phyloP scores from a whole-genome alignment of 1,140 invertebrate genomes.

The Meteorus sp. region DNA sequence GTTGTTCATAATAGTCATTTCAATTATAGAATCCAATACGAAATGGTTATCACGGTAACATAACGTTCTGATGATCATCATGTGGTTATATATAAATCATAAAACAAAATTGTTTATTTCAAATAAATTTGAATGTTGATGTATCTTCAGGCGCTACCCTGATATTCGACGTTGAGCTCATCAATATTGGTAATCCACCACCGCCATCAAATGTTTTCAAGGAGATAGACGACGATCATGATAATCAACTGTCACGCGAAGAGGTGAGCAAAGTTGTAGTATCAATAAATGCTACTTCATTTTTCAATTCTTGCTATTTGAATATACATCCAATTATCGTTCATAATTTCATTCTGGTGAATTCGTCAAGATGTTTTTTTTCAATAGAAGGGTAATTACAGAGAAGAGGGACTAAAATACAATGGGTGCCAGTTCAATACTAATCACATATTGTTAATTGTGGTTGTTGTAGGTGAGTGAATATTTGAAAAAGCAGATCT shows the following conservation, averaged over 20 bases:
- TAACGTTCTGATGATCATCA: no score
- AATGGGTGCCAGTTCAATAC: background rate
- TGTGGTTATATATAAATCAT: no score
- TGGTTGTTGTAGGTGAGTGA: constrained; percentile 74
- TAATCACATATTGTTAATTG: background rate
- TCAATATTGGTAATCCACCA: constrained; percentile 86
- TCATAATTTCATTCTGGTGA: background rate
- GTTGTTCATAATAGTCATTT: no score
- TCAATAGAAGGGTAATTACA: background rate
- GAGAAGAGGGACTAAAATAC: background rate
- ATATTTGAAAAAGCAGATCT: constrained; percentile 89
- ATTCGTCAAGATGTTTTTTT: background rate
- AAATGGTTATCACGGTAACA: no score
- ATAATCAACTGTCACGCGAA: constrained; percentile 89
- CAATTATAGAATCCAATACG: no score
- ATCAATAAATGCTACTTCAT: constrained; percentile 53
- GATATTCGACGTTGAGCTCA: constrained; percentile 88
- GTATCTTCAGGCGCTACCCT: constrained; percentile 75
- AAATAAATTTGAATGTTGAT: constrained; percentile 8
- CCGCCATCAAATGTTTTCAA: constrained; percentile 93
- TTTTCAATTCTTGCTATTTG: constrained; percentile 42
- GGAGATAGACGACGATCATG: constrained; percentile 88
- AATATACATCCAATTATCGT: constrained; percentile 21
- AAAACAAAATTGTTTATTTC: no score
- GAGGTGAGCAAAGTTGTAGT: constrained; percentile 79